These are phyloP conservation scores for Osmerus eperlanus DNA, from an alignment of 2,113 vertebrate genomes.

Conservation along the genomic window DNA sequence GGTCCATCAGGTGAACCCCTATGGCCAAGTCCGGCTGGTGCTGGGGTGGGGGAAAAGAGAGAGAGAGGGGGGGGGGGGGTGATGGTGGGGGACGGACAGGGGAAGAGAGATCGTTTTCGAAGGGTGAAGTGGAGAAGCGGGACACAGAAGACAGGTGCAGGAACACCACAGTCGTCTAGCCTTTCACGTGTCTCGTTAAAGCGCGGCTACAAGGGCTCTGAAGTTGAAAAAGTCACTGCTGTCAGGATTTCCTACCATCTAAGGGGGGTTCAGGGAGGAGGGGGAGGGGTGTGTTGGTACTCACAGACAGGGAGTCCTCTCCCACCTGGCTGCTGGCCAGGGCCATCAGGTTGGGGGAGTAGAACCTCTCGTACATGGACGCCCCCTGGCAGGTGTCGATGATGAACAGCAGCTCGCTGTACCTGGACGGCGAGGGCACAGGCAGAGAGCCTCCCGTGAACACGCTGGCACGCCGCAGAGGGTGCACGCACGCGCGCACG, in stretches of 20 bases:
- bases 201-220: not conserved
- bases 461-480: not conserved
- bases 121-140: not conserved
- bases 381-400: slow-evolving; percentile 98
- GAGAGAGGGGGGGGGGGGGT: not conserved
- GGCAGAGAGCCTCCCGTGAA: not conserved
- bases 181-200: too few species aligned
- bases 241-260: not conserved
- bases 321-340: slow-evolving; percentile 97
- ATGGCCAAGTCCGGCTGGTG: slow-evolving; percentile 97
- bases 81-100: not conserved
- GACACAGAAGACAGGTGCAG: not conserved
- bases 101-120: not conserved
- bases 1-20: slow-evolving; percentile 96
- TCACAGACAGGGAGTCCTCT: slow-evolving; percentile 96
- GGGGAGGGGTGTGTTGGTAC: slow-evolving; percentile 86
- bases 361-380: slow-evolving; percentile 98
- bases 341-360: slow-evolving; percentile 97
- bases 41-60: slow-evolving; percentile 63
- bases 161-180: not conserved
- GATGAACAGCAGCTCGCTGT: slow-evolving; percentile 96
- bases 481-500: slow-evolving; percentile 1
- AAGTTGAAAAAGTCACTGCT: not conserved
- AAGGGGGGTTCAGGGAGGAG: not conserved
- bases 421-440: slow-evolving; percentile 69